Base-by-base conservation (phyloP, 2,113 vertebrate species). In the Spizaetus ornatus region DNA sequence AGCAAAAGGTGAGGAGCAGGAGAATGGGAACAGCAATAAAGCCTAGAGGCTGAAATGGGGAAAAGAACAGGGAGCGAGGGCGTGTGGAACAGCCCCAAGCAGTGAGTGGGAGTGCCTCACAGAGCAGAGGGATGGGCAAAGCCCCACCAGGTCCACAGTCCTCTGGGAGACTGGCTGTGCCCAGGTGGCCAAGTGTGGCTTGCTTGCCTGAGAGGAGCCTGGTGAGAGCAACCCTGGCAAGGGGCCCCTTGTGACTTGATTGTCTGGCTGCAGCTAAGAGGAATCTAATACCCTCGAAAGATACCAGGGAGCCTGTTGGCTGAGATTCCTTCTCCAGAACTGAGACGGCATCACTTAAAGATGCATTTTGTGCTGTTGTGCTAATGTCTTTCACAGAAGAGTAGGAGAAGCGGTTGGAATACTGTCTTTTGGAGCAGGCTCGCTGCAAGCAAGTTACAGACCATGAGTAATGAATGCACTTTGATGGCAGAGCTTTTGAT, bases 401-500 rank as follows among this genome's bases (percentile, higher is more conserved):
- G 56, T 13, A 67, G 52, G 40, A 89, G 63, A 83, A 94, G 83
- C 18, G 3, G 10, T 25, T 85, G 63, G 43, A 92, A 91, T 48
- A 36, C 1, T 71, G 31, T 23, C 22, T 95, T 88, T 82, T 82
- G 21, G 77, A 89, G 36, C 31, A 80, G 58, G 31, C 36, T 91
- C 1, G 2, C 53, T 61, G 81, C 72, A 84, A 89, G 76, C 31
- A 82, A 94, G 95, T 91, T 86, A 89, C 22, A 74, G 22, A 69
- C 56, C 56, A 5, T 56, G 70, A 79, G 77, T 67, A 93, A 92
- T 71, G 80, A 96, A 61, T 80, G 62, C 55, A 82, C 96, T 97
- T 82, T 89, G 73, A 85, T 77, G 91, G 65, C 55, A 82, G 56
- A 61, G 16, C 61, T 91, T 94, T 78, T 95, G 73, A 85, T 96